These are phyloP conservation scores for Listrodromus nycthemerus DNA, from an alignment of 2,888 invertebrate genomes.

Conservation along the genomic window DNA sequence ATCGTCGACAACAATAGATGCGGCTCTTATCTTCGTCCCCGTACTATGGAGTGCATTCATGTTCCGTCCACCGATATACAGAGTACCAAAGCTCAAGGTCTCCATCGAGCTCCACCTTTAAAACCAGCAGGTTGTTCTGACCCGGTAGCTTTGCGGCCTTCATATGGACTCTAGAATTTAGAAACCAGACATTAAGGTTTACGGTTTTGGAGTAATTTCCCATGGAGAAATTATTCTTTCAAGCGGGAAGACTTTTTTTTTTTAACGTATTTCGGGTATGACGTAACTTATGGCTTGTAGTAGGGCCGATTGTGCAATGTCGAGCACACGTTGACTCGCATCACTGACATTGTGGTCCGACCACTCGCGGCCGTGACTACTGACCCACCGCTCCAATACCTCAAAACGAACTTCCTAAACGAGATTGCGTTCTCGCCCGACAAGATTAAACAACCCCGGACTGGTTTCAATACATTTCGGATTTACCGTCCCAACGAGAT, in stretches of 20 bases:
- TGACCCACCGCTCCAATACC: slow-evolving; percentile 4
- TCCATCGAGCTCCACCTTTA: background rate
- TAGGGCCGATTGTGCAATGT: slow-evolving; percentile 16
- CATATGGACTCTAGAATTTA: background rate
- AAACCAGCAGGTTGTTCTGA: background rate
- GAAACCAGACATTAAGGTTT: background rate
- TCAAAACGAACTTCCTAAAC: background rate
- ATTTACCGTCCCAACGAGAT: background rate
- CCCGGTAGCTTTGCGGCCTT: background rate
- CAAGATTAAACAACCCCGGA: background rate
- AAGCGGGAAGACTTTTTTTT: background rate
- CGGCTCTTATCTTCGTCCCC: slow-evolving; percentile 29
- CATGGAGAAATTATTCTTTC: background rate
- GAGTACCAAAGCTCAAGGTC: slow-evolving; percentile 40
- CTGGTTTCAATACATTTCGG: background rate
- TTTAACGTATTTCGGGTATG: background rate
- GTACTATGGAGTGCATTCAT: background rate
- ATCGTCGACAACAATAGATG: slow-evolving; percentile 47
- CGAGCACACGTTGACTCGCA: slow-evolving; percentile 55
- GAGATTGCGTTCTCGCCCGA: background rate
- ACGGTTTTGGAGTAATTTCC: background rate
- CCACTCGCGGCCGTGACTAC: slow-evolving; percentile 61
- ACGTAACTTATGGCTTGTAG: too few species aligned
- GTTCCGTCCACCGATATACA: slow-evolving; percentile 1
- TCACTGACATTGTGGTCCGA: slow-evolving; percentile 54